These are phyloP conservation scores for Drosophila stalkeri DNA, from an alignment of 2,888 invertebrate species.

Conservation along the genomic window DNA sequence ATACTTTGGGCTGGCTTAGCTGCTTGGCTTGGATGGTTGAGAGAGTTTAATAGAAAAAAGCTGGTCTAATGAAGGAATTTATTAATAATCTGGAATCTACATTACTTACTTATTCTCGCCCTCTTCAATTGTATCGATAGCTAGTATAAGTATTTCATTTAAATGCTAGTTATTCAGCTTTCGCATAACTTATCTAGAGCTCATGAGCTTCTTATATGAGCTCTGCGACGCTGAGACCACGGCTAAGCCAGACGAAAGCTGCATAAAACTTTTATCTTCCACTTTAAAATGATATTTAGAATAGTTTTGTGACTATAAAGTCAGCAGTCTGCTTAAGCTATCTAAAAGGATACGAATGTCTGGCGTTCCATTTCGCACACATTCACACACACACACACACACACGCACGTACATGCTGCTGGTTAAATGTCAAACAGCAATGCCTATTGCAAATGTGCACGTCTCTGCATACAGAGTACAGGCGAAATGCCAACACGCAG, in stretches of 20 bases:
- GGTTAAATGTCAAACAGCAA: constrained; percentile 37
- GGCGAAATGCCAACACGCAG: constrained; percentile 9
- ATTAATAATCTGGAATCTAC: not conserved
- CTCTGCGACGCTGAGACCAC: not conserved
- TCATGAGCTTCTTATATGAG: not conserved
- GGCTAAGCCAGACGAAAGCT: constrained; percentile 1
- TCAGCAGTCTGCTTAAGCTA: constrained; percentile 11
- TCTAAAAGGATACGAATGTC: constrained; percentile 18
- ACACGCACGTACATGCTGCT: constrained; percentile 9
- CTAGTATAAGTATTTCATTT: not conserved
- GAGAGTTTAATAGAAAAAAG: not conserved
- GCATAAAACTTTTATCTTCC: constrained; percentile 6
- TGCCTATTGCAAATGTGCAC: constrained; percentile 26
- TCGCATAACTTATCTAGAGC: constrained; percentile 2
- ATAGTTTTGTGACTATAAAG: constrained; percentile 8
- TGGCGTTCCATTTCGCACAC: constrained; percentile 12
- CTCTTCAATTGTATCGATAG: not conserved
- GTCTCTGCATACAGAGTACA: constrained; percentile 6
- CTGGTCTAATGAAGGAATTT: not conserved
- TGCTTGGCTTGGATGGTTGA: not conserved
- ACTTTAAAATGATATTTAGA: constrained; percentile 21
- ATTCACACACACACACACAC: constrained; percentile 1
- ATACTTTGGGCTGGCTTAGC: not conserved
- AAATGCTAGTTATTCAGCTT: not conserved
- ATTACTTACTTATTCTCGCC: not conserved